Evolutionary conservation across 2,113 vertebrate species (phyloP).

Genomic region (Tachuris rubrigastra): DNA sequence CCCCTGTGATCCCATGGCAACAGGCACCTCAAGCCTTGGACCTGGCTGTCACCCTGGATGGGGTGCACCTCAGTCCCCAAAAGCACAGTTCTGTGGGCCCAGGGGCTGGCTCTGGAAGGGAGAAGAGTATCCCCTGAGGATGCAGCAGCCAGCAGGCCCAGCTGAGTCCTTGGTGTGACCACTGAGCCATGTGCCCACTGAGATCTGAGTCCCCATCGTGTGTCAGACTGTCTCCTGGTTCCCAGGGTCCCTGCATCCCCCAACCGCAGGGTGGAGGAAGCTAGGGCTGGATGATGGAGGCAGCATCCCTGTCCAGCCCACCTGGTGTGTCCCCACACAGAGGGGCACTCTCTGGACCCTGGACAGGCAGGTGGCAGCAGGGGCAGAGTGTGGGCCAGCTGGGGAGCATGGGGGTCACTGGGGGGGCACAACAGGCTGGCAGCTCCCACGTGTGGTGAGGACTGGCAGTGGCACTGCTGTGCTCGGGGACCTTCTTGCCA

Average conservation of each 20-base stretch:
- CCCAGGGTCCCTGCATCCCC: fast-evolving
- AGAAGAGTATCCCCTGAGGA: background rate
- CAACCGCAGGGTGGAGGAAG: fast-evolving
- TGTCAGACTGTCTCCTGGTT: background rate
- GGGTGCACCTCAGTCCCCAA: background rate
- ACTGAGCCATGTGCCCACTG: fast-evolving
- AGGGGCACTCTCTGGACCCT: fast-evolving
- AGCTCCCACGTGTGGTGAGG: background rate
- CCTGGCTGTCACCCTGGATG: background rate
- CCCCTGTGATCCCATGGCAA: background rate
- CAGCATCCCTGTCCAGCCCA: background rate
- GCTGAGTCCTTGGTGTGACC: fast-evolving
- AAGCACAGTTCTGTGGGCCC: fast-evolving
- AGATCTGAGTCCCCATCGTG: background rate
- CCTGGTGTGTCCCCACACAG: fast-evolving
- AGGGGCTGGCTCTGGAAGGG: fast-evolving
- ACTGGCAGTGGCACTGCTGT: background rate
- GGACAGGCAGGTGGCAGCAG: background rate
- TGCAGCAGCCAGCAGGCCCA: background rate
- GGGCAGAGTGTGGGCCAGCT: fast-evolving
- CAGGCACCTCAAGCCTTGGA: background rate
- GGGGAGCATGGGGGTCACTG: background rate
- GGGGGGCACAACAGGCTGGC: background rate
- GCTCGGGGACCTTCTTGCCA: background rate
- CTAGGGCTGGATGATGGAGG: fast-evolving